Conservation (phyloP, 2,113 vertebrate species). For the Pongo pygmaeus region DNA sequence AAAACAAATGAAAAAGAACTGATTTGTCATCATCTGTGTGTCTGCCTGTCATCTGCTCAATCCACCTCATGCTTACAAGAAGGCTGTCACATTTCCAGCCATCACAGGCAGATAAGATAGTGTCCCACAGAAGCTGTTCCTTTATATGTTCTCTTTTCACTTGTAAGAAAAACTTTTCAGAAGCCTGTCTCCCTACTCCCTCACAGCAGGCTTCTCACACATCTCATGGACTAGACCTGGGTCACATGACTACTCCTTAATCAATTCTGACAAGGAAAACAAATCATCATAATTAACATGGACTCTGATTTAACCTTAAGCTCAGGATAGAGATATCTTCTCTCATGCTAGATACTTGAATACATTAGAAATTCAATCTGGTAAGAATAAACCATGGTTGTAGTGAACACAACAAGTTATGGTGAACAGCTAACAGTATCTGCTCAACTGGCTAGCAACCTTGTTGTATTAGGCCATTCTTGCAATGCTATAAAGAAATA, state of each 20-base stretch:
- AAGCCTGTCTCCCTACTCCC: background rate
- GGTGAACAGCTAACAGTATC: background rate
- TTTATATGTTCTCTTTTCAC: background rate
- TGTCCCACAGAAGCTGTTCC: background rate
- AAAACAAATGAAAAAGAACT: background rate
- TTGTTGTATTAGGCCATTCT: background rate
- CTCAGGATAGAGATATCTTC: background rate
- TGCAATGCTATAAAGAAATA: too few relatives aligned
- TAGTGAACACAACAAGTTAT: background rate
- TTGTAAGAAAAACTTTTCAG: background rate
- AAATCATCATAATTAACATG: background rate
- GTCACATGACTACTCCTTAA: background rate
- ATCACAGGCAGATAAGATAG: background rate
- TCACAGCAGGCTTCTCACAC: background rate
- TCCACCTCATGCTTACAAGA: background rate
- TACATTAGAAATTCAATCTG: background rate
- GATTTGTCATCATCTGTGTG: background rate
- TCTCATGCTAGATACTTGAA: background rate
- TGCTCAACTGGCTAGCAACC: background rate
- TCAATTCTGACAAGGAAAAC: background rate
- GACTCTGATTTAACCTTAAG: background rate
- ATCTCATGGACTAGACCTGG: background rate
- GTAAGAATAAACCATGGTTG: background rate
- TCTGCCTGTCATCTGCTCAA: background rate
- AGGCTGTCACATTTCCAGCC: background rate